These are phyloP conservation scores for Ictalurus furcatus DNA, from an alignment of 2,113 vertebrate genomes.

Conservation along the genomic window DNA sequence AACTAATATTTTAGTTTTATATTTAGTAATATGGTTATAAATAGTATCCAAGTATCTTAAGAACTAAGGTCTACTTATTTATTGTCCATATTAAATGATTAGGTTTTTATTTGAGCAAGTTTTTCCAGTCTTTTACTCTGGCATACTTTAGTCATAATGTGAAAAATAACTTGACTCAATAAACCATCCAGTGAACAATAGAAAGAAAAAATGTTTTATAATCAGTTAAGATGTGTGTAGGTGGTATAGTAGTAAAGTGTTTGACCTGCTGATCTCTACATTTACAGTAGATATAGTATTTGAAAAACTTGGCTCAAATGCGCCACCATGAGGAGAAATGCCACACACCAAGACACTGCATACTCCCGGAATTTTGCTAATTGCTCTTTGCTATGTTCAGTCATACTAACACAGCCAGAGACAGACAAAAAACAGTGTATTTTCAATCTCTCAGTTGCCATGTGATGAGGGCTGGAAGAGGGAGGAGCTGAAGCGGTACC, in stretches of 20 bases:
- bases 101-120: background rate
- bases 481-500: slow-evolving; percentile 68
- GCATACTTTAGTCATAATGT: background rate
- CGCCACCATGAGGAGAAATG: slow-evolving; percentile 15
- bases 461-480: slow-evolving; percentile 76
- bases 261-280: background rate
- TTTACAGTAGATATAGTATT: background rate
- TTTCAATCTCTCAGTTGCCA: slow-evolving; percentile 61
- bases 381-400: background rate
- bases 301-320: background rate
- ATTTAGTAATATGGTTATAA: background rate
- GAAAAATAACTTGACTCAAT: background rate
- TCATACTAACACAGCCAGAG: background rate
- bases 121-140: background rate
- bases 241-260: background rate
- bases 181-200: background rate
- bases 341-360: background rate
- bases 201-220: background rate
- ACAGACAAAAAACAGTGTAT: background rate
- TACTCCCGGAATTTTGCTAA: background rate
- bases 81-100: background rate
- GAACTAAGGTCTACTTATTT: background rate
- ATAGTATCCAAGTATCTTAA: background rate
- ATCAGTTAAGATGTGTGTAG: background rate
- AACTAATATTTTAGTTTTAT: background rate